A percentile compares a stretch with the other conserved stretches of the same genome.
phyloP scores from a whole-genome alignment of 2,113 vertebrate species.

The Piliocolobus tephrosceles region DNA sequence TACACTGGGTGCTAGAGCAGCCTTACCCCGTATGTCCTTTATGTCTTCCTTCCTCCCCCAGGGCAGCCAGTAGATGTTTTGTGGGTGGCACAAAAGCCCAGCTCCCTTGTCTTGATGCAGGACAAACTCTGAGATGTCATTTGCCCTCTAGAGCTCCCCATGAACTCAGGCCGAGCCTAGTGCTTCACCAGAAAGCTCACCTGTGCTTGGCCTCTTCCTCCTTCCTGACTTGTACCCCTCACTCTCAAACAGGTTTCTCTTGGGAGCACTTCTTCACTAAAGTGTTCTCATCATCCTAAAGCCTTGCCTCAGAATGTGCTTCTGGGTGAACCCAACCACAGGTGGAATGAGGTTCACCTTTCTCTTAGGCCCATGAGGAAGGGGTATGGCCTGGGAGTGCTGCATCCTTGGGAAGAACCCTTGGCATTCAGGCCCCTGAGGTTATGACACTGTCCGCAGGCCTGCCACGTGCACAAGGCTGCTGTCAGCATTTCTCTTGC shows the following conservation, averaged over 20 bases:
- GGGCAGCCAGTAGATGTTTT: not conserved
- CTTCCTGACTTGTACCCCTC: not conserved
- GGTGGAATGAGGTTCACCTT: too few relatives aligned
- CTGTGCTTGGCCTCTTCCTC: not conserved
- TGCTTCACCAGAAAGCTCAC: not conserved
- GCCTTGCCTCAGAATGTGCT: not conserved
- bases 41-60: not conserved
- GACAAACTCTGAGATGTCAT: not conserved
- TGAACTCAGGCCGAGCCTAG: too few relatives aligned
- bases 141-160: not conserved
- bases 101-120: too few relatives aligned
- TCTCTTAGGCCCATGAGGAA: too few relatives aligned
- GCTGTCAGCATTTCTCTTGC: not conserved
- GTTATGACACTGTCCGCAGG: rapidly evolving
- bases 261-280: not conserved
- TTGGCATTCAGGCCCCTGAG: too few relatives aligned
- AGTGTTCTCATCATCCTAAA: too few relatives aligned
- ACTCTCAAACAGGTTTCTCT: not conserved
- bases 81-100: not conserved
- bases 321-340: not conserved
- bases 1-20: rapidly evolving
- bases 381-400: rapidly evolving
- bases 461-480: too few relatives aligned
- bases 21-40: not conserved
- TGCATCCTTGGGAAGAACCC: not conserved